These are phyloP conservation scores for Palythoa caribaeorum DNA, from an alignment of 92 coral and sea anemone genomes.

Conservation along the genomic window DNA sequence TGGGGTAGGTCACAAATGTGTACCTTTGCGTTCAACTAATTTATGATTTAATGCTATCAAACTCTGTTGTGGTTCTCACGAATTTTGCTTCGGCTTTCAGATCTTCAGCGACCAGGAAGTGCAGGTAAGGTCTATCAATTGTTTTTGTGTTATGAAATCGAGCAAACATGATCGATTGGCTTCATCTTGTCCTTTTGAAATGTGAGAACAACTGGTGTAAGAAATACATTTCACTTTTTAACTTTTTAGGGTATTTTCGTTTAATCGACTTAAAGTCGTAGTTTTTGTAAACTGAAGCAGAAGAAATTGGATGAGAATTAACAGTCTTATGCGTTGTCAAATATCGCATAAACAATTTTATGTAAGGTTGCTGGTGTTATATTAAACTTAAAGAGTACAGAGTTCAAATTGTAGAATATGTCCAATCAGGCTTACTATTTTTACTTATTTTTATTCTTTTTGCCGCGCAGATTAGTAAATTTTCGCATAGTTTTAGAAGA, in stretches of 20 bases:
- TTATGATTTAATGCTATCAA: neutral
- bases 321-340: too few relatives aligned
- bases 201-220: neutral
- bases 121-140: slow-evolving; percentile 8
- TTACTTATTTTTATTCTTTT: too few relatives aligned
- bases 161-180: neutral
- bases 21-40: neutral
- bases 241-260: neutral
- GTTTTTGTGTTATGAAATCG: neutral
- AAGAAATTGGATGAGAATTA: too few relatives aligned
- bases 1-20: slow-evolving; percentile 18
- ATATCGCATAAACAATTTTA: too few relatives aligned
- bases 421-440: too few relatives aligned
- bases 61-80: neutral
- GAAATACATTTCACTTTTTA: neutral
- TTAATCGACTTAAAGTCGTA: too few relatives aligned
- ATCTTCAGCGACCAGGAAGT: slow-evolving; percentile 37
- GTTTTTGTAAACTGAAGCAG: too few relatives aligned
- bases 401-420: too few relatives aligned
- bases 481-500: too few relatives aligned
- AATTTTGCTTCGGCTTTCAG: neutral
- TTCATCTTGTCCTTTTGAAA: neutral
- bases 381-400: too few relatives aligned
- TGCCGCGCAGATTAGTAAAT: too few relatives aligned
- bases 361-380: too few relatives aligned